Evolutionary conservation across 2,888 invertebrate genomes (phyloP).

Genomic region (Pachymerium ferrugineum): DNA sequence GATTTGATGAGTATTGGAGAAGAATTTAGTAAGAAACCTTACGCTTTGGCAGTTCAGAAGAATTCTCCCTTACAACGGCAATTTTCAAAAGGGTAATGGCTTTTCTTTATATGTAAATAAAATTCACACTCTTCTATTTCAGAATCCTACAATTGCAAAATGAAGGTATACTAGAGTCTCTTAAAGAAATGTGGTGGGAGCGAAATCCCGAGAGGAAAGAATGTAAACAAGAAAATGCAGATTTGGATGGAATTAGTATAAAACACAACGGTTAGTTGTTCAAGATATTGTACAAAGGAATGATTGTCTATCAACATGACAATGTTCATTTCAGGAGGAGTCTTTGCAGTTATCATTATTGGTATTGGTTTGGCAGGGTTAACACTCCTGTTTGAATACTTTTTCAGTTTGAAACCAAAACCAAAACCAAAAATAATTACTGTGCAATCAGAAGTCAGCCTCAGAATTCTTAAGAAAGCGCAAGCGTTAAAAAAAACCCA

Average conservation of each 20-base stretch:
- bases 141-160: constrained; percentile 91
- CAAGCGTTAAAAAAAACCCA: too few relatives aligned
- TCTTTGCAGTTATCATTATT: constrained; percentile 94
- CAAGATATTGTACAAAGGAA: neutral
- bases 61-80: constrained; percentile 90
- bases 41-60: constrained; percentile 94
- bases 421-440: neutral
- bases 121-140: constrained; percentile 30
- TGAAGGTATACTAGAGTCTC: constrained; percentile 80
- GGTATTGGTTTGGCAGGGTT: constrained; percentile 87
- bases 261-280: constrained; percentile 80
- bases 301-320: neutral
- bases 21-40: constrained; percentile 94
- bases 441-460: neutral
- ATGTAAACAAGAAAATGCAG: constrained; percentile 78
- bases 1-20: constrained; percentile 90
- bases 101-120: neutral
- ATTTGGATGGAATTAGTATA: constrained; percentile 94
- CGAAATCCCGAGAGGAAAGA: constrained; percentile 69
- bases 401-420: constrained; percentile 42
- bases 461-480: too few relatives aligned
- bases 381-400: constrained; percentile 84
- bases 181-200: constrained; percentile 97
- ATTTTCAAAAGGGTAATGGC: constrained; percentile 37
- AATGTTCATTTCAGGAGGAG: constrained; percentile 60